phyloP scores from a whole-genome alignment of 2,113 vertebrate species.

The Neomonachus schauinslandi region DNA sequence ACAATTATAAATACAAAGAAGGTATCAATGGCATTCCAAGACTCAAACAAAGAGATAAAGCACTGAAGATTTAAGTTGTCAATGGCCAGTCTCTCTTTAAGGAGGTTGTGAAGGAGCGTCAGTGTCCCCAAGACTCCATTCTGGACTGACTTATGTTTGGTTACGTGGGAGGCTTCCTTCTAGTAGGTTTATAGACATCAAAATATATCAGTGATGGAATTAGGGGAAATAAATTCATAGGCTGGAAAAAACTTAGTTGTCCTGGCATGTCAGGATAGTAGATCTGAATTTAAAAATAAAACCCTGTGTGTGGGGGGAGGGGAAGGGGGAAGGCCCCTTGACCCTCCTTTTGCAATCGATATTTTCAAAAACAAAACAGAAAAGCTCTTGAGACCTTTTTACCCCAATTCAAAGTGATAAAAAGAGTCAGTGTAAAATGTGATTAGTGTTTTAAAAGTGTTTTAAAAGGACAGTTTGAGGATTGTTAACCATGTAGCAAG shows the following conservation, averaged over 20 bases:
- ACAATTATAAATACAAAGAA: conserved; percentile 95
- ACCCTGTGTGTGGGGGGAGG: neutral
- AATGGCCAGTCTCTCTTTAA: conserved; percentile 77
- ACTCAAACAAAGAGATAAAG: conserved; percentile 90
- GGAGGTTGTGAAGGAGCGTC: conserved; percentile 71
- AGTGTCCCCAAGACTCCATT: neutral
- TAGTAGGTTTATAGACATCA: neutral
- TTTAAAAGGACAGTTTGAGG: neutral
- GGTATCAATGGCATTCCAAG: conserved; percentile 89
- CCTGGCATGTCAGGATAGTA: neutral
- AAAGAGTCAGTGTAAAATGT: neutral
- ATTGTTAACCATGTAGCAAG: neutral
- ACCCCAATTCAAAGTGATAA: neutral
- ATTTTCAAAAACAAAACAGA: conserved; percentile 38
- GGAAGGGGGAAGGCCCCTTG: neutral
- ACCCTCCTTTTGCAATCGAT: neutral
- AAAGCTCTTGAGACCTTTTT: neutral
- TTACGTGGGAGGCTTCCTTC: neutral
- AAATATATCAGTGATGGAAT: neutral
- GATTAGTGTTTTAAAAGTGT: neutral
- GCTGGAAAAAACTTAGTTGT: neutral
- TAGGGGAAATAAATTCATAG: neutral
- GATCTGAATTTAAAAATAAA: neutral
- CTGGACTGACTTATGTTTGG: neutral
- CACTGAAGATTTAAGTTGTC: conserved; percentile 86